A percentile compares a stretch with the other conserved stretches of the same genome.
Conservation (phyloP, 2,888 invertebrate genomes). For the Phaonia tiefii region DNA sequence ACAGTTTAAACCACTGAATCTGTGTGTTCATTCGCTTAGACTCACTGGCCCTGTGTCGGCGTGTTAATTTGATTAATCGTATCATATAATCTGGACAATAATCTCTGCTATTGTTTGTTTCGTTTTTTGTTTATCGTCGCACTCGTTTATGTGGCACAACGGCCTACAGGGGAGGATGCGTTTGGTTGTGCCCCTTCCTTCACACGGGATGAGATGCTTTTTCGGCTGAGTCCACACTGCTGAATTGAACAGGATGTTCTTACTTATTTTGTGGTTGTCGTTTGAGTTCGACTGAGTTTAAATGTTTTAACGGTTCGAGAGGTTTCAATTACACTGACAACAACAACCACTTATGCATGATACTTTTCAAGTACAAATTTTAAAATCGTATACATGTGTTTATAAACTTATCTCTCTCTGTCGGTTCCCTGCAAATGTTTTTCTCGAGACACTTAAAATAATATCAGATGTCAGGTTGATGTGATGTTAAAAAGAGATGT, state of each 20-base stretch:
- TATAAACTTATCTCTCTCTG: background rate
- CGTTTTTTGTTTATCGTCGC: too few species aligned
- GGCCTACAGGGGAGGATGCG: slow-evolving; percentile 28
- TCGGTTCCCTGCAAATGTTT: background rate
- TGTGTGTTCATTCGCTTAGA: too few species aligned
- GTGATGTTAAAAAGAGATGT: slow-evolving; percentile 17
- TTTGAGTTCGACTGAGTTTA: slow-evolving; percentile 21
- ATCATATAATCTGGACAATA: slow-evolving; percentile 46
- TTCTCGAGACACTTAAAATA: slow-evolving; percentile 27
- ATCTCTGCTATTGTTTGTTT: background rate
- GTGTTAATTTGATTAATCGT: slow-evolving; percentile 69
- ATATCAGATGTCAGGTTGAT: slow-evolving; percentile 58
- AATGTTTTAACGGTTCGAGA: slow-evolving; percentile 54
- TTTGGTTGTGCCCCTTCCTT: slow-evolving; percentile 9
- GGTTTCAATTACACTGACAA: slow-evolving; percentile 64
- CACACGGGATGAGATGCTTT: background rate
- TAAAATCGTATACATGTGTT: slow-evolving; percentile 40
- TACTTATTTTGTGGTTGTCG: slow-evolving; percentile 52
- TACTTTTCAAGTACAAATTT: slow-evolving; percentile 45
- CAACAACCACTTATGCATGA: slow-evolving; percentile 56
- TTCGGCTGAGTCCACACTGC: slow-evolving; percentile 17
- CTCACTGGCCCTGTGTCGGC: background rate
- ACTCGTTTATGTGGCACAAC: background rate
- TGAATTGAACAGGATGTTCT: slow-evolving; percentile 53
- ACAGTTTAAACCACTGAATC: background rate